Evolutionary conservation across 2,113 vertebrate genomes (phyloP), one percentile per base, ranked within the genome.

Genomic region (Poeciliopsis prolifica): DNA sequence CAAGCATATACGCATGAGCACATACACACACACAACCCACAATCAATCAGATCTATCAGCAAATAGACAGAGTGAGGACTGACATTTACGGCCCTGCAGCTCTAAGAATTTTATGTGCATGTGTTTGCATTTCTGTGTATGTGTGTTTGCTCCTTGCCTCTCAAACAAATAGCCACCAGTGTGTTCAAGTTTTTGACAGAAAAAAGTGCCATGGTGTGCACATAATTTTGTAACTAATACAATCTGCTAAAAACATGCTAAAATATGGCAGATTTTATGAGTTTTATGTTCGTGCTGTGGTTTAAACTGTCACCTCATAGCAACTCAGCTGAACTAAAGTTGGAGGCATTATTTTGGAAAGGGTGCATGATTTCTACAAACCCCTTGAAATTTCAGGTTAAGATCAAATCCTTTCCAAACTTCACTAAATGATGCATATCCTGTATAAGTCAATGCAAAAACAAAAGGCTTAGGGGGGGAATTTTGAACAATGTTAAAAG

Each of bases 11-110:
- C 35, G 61, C 29, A 28, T 42, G 51, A 29, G 22, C 63, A 48
- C 71, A 74, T 9, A 73, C 30, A 40, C 62, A 68, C 17, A 65
- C 19, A 24, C 1, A 66, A 68, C 61, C 66, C 64, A 51, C 60
- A 28, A 89, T 90, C 88, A 88, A 88, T 92, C 80, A 88, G 69
- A 89, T 86, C 76, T 68, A 86, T 89, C 85, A 83, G 84, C 88
- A 85, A 85, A 87, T 79, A 82, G 74, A 82, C 83, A 88, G 73
- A 87, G 79, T 58, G 84, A 85, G 74, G 70, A 73, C 81, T 88
- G 90, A 91, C 85, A 90, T 90, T 91, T 91, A 87, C 81, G 84
- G 78, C 81, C 79, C 78, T 68, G 83, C 69, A 74, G 85, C 72
- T 87, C 78, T 60, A 29, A 48, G 75, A 61, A 75, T 67, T 82